Evolutionary conservation across 1,140 invertebrate species (phyloP).

Genomic region (Drosophila busckii): DNA sequence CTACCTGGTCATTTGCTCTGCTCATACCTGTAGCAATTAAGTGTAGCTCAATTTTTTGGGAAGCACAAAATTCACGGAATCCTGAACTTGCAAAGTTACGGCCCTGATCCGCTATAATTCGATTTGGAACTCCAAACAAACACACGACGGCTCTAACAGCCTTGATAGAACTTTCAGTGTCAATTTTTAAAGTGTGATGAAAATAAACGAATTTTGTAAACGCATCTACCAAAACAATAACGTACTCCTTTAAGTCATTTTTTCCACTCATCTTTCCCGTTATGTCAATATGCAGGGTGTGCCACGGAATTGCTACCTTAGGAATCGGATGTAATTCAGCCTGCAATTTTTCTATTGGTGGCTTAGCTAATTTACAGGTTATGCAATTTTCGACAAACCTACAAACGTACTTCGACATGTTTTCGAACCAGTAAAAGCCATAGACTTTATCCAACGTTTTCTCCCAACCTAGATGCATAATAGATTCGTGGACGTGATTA

Average conservation of each 20-base stretch:
- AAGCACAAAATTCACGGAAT: conserved; percentile 53
- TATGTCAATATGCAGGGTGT: conserved; percentile 24
- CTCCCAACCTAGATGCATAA: conserved; percentile 47
- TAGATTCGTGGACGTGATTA: conserved; percentile 46
- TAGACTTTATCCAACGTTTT: conserved; percentile 49
- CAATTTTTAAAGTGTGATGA: conserved; percentile 5
- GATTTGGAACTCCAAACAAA: conserved; percentile 43
- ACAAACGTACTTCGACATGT: conserved; percentile 44
- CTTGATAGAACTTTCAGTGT: conserved; percentile 8
- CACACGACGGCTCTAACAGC: conserved; percentile 6
- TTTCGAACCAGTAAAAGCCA: conserved; percentile 37
- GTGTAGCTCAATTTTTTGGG: conserved; percentile 9
- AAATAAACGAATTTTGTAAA: conserved; percentile 39
- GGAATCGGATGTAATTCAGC: conserved; percentile 37
- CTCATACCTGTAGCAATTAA: no score
- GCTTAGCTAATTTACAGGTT: conserved; percentile 38
- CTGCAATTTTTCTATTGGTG: conserved; percentile 27
- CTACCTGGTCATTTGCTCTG: neutral
- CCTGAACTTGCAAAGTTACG: conserved; percentile 55
- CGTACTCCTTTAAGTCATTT: conserved; percentile 3
- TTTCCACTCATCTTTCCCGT: conserved; percentile 5
- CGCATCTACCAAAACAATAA: conserved; percentile 29
- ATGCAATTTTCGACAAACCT: conserved; percentile 59
- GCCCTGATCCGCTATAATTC: conserved; percentile 61
- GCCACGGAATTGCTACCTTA: conserved; percentile 17